Evolutionary conservation across 2,113 vertebrate genomes (phyloP).

Genomic region (Marmota monax): DNA sequence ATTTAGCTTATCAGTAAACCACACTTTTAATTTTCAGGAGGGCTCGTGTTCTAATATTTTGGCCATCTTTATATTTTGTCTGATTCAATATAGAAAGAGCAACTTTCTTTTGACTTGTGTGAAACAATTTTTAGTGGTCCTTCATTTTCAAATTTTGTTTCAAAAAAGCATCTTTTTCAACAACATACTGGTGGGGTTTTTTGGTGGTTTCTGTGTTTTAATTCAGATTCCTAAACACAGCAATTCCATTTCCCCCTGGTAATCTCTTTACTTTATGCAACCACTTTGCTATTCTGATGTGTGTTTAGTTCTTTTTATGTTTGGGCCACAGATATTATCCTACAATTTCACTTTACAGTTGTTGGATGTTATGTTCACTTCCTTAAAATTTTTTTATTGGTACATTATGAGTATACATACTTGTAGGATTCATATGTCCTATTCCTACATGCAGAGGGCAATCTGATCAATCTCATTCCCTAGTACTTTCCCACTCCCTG

Average conservation of each 20-base stretch:
- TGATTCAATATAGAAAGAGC: neutral
- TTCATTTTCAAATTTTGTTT: constrained; percentile 26
- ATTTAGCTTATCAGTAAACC: neutral
- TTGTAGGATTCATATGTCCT: too few relatives aligned
- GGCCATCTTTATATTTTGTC: neutral
- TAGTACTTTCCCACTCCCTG: too few relatives aligned
- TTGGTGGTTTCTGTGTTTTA: neutral
- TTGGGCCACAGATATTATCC: neutral
- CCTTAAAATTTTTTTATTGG: too few relatives aligned
- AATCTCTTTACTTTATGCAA: neutral
- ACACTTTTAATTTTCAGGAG: neutral
- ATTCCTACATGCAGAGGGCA: too few relatives aligned
- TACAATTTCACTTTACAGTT: neutral
- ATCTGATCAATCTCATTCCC: too few relatives aligned
- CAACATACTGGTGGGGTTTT: neutral
- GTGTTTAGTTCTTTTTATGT: neutral
- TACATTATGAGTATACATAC: too few relatives aligned
- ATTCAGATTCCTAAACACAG: neutral
- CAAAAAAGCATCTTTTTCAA: neutral
- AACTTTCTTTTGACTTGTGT: neutral
- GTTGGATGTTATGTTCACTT: neutral
- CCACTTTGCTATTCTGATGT: neutral
- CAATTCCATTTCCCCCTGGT: neutral
- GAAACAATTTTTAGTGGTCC: neutral
- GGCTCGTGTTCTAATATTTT: neutral